Conservation (phyloP, 2,113 vertebrate species). For the Coracopsis vasa region DNA sequence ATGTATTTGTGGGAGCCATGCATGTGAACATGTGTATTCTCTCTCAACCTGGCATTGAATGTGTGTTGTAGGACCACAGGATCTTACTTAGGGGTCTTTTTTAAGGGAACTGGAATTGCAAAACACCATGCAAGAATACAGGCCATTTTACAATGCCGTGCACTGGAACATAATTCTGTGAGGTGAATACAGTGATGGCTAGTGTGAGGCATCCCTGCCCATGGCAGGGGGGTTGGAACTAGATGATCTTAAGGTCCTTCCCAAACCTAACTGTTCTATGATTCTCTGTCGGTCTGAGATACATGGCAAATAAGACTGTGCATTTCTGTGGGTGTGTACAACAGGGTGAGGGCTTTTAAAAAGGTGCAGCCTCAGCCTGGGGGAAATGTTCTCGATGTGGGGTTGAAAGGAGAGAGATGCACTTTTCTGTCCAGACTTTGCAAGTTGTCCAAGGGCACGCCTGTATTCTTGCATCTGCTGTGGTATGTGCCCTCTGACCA, state of each 20-base stretch:
- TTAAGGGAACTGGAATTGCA: background rate
- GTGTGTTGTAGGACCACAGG: background rate
- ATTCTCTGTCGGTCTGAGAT: background rate
- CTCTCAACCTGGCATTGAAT: background rate
- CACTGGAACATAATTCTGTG: background rate
- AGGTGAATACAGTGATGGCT: background rate
- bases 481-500: background rate
- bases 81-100: background rate
- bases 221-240: background rate
- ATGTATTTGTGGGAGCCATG: background rate
- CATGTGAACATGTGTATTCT: fast-evolving
- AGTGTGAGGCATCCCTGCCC: background rate
- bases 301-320: background rate
- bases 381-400: background rate
- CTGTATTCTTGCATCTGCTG: background rate
- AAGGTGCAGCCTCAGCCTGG: background rate
- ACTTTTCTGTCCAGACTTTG: background rate
- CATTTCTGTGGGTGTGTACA: background rate
- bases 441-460: background rate
- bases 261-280: background rate
- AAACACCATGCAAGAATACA: background rate
- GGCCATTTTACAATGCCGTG: background rate
- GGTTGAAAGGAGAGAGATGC: background rate
- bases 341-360: background rate
- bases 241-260: background rate